Conservation (phyloP, 2,113 vertebrate species). For the Ceyx melanurus region DNA sequence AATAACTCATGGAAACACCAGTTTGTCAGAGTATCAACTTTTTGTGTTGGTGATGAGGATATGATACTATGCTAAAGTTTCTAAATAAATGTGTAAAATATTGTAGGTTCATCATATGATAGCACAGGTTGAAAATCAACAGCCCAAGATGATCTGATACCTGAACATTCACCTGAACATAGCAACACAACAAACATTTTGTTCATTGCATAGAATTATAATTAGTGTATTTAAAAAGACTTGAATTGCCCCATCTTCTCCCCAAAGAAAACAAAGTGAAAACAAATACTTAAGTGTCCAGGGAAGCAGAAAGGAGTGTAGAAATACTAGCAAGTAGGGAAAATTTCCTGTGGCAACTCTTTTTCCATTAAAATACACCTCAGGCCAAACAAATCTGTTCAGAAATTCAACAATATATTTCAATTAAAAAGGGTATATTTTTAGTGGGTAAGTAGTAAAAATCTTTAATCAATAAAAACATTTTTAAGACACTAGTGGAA, state of each 20-base stretch:
- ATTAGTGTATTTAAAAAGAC: neutral
- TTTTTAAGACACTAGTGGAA: neutral
- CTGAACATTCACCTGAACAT: neutral
- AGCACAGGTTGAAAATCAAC: neutral
- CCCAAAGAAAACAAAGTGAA: neutral
- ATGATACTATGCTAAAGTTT: neutral
- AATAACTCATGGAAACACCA: neutral
- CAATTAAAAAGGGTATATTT: neutral
- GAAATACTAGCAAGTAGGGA: neutral
- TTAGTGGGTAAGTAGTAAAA: neutral
- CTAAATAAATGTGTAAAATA: neutral
- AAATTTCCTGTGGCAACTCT: neutral
- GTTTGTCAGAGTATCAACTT: neutral
- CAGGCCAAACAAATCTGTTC: neutral
- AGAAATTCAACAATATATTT: neutral
- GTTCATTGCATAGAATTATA: neutral
- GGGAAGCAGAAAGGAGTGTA: neutral
- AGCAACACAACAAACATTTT: neutral
- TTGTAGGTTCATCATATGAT: neutral
- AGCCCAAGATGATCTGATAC: neutral
- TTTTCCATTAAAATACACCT: slow-evolving; percentile 9
- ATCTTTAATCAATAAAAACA: neutral
- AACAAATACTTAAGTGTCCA: neutral
- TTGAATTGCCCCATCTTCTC: neutral
- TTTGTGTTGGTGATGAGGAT: neutral